These are phyloP conservation scores for Hippocampus abdominalis DNA, from an alignment of 2,113 vertebrate genomes.

Conservation along the genomic window DNA sequence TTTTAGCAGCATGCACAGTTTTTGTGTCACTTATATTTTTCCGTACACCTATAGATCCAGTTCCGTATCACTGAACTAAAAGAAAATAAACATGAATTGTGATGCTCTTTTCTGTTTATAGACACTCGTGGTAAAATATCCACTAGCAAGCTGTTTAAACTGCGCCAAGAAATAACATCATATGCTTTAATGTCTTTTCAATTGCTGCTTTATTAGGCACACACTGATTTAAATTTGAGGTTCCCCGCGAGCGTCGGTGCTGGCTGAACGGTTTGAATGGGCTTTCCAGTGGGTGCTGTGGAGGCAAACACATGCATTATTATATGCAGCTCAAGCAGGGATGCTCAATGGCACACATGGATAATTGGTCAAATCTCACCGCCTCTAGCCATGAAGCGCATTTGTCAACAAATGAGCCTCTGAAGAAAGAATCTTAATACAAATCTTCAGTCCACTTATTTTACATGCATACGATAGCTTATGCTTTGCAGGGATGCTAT, in stretches of 20 bases:
- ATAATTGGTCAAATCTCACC: conserved; percentile 45
- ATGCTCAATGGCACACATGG: conserved; percentile 29
- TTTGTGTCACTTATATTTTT: too few species aligned
- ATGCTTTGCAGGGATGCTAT: background rate
- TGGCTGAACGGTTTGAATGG: conserved; percentile 11
- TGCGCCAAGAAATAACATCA: conserved; percentile 2
- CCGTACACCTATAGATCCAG: too few species aligned
- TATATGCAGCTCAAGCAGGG: conserved; percentile 40
- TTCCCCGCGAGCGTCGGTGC: conserved; percentile 7
- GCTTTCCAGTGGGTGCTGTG: conserved; percentile 18
- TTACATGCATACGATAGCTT: conserved; percentile 14
- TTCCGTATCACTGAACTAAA: too few species aligned
- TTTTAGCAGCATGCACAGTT: too few species aligned
- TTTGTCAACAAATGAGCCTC: conserved; percentile 44
- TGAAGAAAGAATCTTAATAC: conserved; percentile 26
- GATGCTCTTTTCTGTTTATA: background rate
- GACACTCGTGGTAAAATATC: conserved; percentile 2
- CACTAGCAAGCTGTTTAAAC: conserved; percentile 1
- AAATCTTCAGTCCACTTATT: conserved; percentile 24
- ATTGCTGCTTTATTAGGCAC: conserved; percentile 6
- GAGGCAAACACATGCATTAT: conserved; percentile 26
- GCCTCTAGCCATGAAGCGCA: conserved; percentile 41
- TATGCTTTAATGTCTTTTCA: conserved; percentile 1
- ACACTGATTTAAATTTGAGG: conserved; percentile 16
- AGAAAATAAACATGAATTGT: background rate